These are phyloP conservation scores for Andrena camellia DNA, from an alignment of 2,888 invertebrate genomes.

Conservation along the genomic window DNA sequence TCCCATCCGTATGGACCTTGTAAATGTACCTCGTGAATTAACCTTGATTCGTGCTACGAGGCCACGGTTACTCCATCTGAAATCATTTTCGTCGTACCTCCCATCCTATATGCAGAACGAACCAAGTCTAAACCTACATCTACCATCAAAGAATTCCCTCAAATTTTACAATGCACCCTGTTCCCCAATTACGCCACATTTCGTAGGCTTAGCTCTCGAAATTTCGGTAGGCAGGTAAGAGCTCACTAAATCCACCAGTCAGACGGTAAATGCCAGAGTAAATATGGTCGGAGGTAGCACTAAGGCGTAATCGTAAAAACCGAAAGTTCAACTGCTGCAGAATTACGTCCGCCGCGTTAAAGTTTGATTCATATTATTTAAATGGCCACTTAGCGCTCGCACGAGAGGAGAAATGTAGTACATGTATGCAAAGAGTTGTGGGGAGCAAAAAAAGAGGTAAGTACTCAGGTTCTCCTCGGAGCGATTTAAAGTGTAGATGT, in stretches of 20 bases:
- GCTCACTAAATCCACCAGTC: no score
- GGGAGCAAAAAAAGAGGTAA: background rate
- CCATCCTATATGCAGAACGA: no score
- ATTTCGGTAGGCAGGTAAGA: no score
- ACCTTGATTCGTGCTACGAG: conserved; percentile 62
- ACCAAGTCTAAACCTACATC: no score
- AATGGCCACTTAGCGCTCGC: background rate
- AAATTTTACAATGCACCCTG: no score
- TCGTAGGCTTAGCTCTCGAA: no score
- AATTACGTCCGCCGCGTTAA: background rate
- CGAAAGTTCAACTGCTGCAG: background rate
- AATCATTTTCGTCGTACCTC: conserved; percentile 33
- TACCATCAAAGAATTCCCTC: no score
- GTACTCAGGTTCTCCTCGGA: background rate
- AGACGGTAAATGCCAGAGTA: no score
- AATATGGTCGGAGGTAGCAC: no score
- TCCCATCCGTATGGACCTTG: conserved; percentile 50
- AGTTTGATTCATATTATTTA: conserved; percentile 1
- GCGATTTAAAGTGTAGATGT: conserved; percentile 5
- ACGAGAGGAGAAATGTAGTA: background rate
- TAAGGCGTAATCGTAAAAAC: background rate
- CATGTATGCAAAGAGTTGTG: background rate
- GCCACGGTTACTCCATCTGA: conserved; percentile 53
- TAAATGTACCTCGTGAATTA: conserved; percentile 52
- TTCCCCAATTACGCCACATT: no score